Evolutionary conservation across 2,113 vertebrate genomes (phyloP), one percentile per base, ranked within the genome.

Genomic region (Laterallus jamaicensis): DNA sequence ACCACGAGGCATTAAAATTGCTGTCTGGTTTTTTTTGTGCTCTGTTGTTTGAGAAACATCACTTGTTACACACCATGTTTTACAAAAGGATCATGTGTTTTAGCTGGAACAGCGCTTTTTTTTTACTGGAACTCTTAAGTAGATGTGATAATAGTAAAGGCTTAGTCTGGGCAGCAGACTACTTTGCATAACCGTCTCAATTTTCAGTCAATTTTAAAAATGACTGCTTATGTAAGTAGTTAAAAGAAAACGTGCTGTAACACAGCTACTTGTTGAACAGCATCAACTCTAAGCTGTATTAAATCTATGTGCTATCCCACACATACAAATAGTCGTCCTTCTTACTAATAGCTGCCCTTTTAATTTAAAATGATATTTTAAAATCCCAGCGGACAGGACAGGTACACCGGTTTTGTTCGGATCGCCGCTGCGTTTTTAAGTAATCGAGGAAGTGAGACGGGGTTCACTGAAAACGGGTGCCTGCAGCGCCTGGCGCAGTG

Each of bases 181-280:
- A 29, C 13, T 93, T 84, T 81, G 44, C 90, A 85, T 93, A 87
- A 93, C 93, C 74, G 75, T 59, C 42, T 56, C 47, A 35, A 82
- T 79, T 94, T 91, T 76, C 4, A 3, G 52, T 84, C 69, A 70
- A 66, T 86, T 94, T 84, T 83, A 52, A 90, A 86, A 50, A 49
- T 11, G 22, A 17, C 50, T 56, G 25, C 26, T 54, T 28, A 54
- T 54, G 14, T 54, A 54, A 54, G 25, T 8, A 28, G 52, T 15
- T 15, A 52, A 52, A 54, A 15, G 26, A 42, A 15, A 25, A 19
- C 39, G 76, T 84, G 4, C 76, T 80, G 11, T 50, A 59, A 40
- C 10, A 7, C n/a, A 44, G 29, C 18, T 67, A 32, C 26, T 40
- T 37, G 39, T 73, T 86, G 47, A 66, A 32, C n/a, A 75, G 63